phyloP scores from a whole-genome alignment of 2,113 vertebrate genomes.

The Trinectes maculatus region DNA sequence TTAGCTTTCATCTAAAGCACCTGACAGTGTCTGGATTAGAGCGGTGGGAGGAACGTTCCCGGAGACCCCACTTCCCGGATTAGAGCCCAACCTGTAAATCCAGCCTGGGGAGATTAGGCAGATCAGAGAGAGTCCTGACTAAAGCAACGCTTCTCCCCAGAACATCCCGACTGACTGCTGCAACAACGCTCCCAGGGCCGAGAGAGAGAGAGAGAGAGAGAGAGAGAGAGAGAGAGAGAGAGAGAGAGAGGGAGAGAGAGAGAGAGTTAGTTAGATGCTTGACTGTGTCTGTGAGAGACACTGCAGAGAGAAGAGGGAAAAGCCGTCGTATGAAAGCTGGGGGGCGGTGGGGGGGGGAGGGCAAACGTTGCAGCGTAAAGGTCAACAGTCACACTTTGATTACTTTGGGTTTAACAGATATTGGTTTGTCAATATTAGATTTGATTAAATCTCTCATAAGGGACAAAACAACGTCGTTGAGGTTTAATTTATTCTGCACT shows the following conservation, averaged over 20 bases:
- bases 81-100: constrained; percentile 80
- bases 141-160: constrained; percentile 68
- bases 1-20: constrained; percentile 80
- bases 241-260: constrained; percentile 44
- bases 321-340: constrained; percentile 26
- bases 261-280: constrained; percentile 4
- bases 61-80: constrained; percentile 74
- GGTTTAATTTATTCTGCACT: constrained; percentile 8
- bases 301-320: constrained; percentile 25
- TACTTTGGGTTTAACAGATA: constrained; percentile 51
- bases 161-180: constrained; percentile 62
- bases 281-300: constrained; percentile 50
- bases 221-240: constrained; percentile 21
- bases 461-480: constrained; percentile 5
- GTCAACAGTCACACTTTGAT: constrained; percentile 68
- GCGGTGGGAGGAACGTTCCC: constrained; percentile 64
- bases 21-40: constrained; percentile 77
- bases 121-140: constrained; percentile 76
- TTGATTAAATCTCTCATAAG: constrained; percentile 48
- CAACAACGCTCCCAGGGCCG: constrained; percentile 58
- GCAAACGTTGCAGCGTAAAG: constrained; percentile 60
- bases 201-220: constrained; percentile 51
- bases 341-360: constrained; percentile 9
- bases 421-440: constrained; percentile 37
- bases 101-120: constrained; percentile 74